phyloP scores from a whole-genome alignment of 1,140 invertebrate species.

The Luehdorfia chinensis region DNA sequence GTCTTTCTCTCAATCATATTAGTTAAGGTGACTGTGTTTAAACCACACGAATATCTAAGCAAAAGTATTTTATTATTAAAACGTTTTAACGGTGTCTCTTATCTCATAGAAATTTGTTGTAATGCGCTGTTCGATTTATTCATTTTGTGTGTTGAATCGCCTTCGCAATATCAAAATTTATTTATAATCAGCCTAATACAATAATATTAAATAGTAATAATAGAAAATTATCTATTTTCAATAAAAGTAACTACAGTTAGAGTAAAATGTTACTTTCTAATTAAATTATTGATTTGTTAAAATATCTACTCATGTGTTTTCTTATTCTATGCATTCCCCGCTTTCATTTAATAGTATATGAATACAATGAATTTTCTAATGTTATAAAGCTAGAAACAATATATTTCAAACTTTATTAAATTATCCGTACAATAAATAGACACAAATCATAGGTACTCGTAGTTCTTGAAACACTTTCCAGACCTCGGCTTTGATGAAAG shows the following conservation, averaged over 20 bases:
- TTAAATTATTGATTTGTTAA: conserved; percentile 72
- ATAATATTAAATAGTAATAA: conserved; percentile 43
- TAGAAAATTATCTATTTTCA: conserved; percentile 54
- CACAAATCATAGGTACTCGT: too few relatives aligned
- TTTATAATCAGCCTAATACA: conserved; percentile 60
- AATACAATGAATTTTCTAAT: background rate
- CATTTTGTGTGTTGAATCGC: conserved; percentile 57
- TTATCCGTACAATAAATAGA: too few relatives aligned
- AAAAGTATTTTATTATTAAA: conserved; percentile 49
- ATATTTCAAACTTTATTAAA: too few relatives aligned
- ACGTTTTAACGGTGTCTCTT: conserved; percentile 34
- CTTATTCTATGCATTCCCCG: conserved; percentile 11
- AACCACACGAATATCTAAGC: conserved; percentile 32
- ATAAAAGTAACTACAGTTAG: conserved; percentile 49
- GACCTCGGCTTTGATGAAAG: too few relatives aligned
- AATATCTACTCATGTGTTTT: conserved; percentile 45
- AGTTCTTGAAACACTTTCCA: too few relatives aligned
- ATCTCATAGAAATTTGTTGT: conserved; percentile 42
- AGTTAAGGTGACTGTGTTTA: conserved; percentile 49
- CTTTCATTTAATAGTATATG: background rate
- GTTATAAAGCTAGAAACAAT: background rate
- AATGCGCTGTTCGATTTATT: conserved; percentile 37
- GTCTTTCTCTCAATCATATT: conserved; percentile 67
- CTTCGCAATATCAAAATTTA: conserved; percentile 47
- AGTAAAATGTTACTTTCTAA: conserved; percentile 71